Conservation (phyloP, 1,140 invertebrate genomes). For the Drosophila albomicans region DNA sequence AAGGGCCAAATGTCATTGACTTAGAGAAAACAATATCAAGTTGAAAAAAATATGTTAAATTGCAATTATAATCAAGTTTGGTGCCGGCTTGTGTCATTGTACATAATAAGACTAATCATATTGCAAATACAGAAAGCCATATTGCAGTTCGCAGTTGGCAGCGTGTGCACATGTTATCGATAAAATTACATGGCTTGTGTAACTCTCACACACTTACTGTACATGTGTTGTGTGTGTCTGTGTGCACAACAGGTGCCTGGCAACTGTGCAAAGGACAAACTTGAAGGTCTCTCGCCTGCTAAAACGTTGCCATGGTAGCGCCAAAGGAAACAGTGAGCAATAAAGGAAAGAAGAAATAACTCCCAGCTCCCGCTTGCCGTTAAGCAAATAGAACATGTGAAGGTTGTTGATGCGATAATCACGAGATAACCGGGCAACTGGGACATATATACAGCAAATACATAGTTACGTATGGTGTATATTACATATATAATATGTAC, state of each 20-base stretch:
- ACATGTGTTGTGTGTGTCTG: conserved; percentile 23
- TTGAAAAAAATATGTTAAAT: conserved; percentile 26
- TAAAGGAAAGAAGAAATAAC: conserved; percentile 23
- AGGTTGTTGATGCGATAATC: conserved; percentile 37
- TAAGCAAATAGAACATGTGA: conserved; percentile 13
- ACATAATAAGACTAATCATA: conserved; percentile 21
- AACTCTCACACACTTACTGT: neutral
- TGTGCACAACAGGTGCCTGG: conserved; percentile 75
- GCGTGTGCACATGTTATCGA: conserved; percentile 49
- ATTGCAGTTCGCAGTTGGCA: conserved; percentile 32
- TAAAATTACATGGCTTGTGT: conserved; percentile 40
- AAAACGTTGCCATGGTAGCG: conserved; percentile 50
- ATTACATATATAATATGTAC: neutral
- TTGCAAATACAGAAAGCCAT: conserved; percentile 33
- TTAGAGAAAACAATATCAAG: conserved; percentile 7
- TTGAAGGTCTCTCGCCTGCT: conserved; percentile 67
- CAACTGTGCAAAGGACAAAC: conserved; percentile 81
- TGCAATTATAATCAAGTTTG: conserved; percentile 35
- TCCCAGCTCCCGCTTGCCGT: conserved; percentile 27
- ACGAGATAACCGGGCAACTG: conserved; percentile 37
- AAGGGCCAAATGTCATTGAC: conserved; percentile 56
- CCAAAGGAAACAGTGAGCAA: conserved; percentile 27
- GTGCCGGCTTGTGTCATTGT: neutral
- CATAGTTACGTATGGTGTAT: conserved; percentile 9
- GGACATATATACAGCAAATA: conserved; percentile 13